Base-by-base conservation (phyloP, 2,888 invertebrate genomes). In the Rotaria socialis region DNA sequence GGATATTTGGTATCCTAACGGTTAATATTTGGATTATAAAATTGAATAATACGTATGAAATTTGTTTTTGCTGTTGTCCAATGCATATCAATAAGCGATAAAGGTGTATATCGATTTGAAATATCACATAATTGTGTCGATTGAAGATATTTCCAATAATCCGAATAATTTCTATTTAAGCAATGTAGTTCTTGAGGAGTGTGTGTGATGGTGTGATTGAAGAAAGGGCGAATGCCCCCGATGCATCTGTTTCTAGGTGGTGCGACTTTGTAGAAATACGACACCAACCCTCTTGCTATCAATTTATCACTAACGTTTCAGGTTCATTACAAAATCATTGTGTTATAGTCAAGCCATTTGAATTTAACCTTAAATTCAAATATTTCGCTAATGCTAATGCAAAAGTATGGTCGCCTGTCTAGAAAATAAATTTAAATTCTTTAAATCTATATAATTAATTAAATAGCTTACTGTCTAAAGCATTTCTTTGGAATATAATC, bases 401-500 rank as follows among this genome's bases (percentile, higher is more conserved):
- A 0, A 22, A 43, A 19, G 35, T 41, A 41, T 74, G 41, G 41
- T 74, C 74, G 6, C 74, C 41, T 0, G 43, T 74, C 74, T 74
- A 74, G 1, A 41, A 43, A 74, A 74, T 4, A 41, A 47, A 47
- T 47, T 47, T 47, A 7, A 7, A 7, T 47, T 5, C 10, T 47
- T 47, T 47, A 47, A 7, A 7, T 47, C 10, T 47, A 7, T 47
- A 7, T 7, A 7, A 47, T 7, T 47, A 47, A 47, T 7, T 47
- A 47, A 47, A 47, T 7, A 60, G 41, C 74, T 19, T 74, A 74
- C 74, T 74, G 8, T 74, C 74, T 41, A 74, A 22, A 41, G 74
- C 74, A 74, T 74, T 35, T 74, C 74, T 43, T 74, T 43, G 19
- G 74, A 41, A 74, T 74, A 74, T 41, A 74, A 74, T 74, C 74